Evolutionary conservation across 2,113 vertebrate species (phyloP).

Genomic region (Amblyornis subalaris): DNA sequence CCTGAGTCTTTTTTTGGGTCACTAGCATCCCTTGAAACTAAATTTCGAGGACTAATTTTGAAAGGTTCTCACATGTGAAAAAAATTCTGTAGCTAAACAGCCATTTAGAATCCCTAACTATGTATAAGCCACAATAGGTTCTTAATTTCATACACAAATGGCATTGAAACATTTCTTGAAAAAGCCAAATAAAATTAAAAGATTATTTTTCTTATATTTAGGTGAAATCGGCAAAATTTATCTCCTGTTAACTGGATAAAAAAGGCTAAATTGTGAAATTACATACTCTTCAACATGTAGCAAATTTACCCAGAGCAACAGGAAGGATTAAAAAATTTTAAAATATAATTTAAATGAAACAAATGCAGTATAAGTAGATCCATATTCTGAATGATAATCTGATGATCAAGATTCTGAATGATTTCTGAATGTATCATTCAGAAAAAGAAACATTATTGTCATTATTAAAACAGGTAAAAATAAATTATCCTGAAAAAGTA

Average conservation of each 20-base stretch:
- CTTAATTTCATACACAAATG: background rate
- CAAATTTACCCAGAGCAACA: background rate
- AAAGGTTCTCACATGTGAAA: background rate
- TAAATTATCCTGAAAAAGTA: background rate
- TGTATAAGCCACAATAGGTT: rapidly evolving
- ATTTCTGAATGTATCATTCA: background rate
- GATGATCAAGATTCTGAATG: too few relatives aligned
- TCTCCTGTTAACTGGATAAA: background rate
- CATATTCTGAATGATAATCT: background rate
- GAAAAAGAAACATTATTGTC: background rate
- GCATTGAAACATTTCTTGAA: background rate
- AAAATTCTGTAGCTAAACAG: background rate
- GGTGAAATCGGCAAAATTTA: background rate
- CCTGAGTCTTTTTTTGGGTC: background rate
- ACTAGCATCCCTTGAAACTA: background rate
- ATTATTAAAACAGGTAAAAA: background rate
- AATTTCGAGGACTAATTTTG: background rate
- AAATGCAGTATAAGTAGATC: background rate
- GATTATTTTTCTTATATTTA: background rate
- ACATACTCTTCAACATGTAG: background rate
- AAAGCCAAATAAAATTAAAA: background rate
- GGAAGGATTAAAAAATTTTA: background rate
- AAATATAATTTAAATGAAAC: background rate
- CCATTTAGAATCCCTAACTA: background rate
- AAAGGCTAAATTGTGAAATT: background rate